These are phyloP conservation scores for Eupithecia dodoneata DNA, from an alignment of 2,888 invertebrate genomes.

Conservation along the genomic window DNA sequence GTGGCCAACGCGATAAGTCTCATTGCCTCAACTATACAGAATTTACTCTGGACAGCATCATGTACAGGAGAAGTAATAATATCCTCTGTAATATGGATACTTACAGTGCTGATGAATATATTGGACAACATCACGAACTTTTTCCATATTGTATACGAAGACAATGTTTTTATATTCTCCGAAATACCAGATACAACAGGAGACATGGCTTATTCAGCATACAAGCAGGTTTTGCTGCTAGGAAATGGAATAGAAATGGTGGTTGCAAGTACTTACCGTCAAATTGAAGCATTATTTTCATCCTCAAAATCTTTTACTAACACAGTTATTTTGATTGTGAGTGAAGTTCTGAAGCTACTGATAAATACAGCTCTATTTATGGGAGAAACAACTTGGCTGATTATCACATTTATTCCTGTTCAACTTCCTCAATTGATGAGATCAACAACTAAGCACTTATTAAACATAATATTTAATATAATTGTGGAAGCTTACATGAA, in stretches of 20 bases:
- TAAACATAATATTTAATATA: slow-evolving; percentile 48
- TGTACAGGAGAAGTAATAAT: slow-evolving; percentile 71
- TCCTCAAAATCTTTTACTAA: slow-evolving; percentile 53
- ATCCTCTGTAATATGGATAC: slow-evolving; percentile 55
- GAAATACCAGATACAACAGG: slow-evolving; percentile 67
- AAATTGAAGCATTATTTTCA: slow-evolving; percentile 48
- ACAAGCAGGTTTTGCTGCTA: slow-evolving; percentile 43
- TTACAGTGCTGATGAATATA: slow-evolving; percentile 51
- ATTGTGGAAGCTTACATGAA: slow-evolving; percentile 65
- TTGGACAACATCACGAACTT: slow-evolving; percentile 58
- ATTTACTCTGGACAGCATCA: slow-evolving; percentile 62
- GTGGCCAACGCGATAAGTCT: slow-evolving; percentile 68
- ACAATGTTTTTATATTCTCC: slow-evolving; percentile 68
- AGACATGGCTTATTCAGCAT: slow-evolving; percentile 42
- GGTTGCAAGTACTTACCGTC: slow-evolving; percentile 48
- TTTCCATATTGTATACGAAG: slow-evolving; percentile 76
- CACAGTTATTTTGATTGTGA: slow-evolving; percentile 52
- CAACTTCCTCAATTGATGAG: slow-evolving; percentile 68
- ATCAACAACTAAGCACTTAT: slow-evolving; percentile 53
- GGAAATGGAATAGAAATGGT: slow-evolving; percentile 52
- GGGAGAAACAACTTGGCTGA: slow-evolving; percentile 72
- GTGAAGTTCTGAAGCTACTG: slow-evolving; percentile 61
- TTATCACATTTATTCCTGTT: slow-evolving; percentile 73
- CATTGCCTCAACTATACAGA: slow-evolving; percentile 62
- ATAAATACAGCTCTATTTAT: slow-evolving; percentile 65